Conservation (phyloP, 2,888 invertebrate genomes). For the Ctena decussata region DNA sequence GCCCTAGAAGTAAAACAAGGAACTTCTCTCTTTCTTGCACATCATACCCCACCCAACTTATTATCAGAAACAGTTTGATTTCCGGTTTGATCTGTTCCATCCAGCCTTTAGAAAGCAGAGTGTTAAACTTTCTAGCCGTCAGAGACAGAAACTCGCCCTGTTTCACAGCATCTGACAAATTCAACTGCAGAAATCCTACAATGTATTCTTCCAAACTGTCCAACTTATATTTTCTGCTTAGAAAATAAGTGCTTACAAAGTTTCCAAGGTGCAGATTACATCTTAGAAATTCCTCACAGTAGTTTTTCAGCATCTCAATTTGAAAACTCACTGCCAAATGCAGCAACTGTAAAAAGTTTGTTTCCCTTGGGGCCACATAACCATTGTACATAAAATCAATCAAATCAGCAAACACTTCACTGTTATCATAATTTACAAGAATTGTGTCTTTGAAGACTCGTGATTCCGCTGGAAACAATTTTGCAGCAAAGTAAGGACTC, state of each 20-base stretch:
- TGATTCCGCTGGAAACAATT: constrained; percentile 60
- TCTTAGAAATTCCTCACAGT: constrained; percentile 90
- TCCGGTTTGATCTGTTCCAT: constrained; percentile 80
- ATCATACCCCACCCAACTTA: constrained; percentile 81
- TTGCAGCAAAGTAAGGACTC: constrained; percentile 90
- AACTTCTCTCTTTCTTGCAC: constrained; percentile 88
- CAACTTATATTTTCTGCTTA: constrained; percentile 89
- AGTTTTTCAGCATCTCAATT: constrained; percentile 89
- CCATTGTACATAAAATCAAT: constrained; percentile 91
- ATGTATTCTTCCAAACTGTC: constrained; percentile 89
- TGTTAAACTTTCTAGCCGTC: constrained; percentile 73
- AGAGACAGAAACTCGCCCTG: constrained; percentile 78
- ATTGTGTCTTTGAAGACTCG: constrained; percentile 65
- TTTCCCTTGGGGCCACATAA: constrained; percentile 89
- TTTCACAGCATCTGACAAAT: constrained; percentile 79
- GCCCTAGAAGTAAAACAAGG: constrained; percentile 88
- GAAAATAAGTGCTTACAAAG: constrained; percentile 89
- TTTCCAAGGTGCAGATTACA: constrained; percentile 90
- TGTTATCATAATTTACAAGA: constrained; percentile 86
- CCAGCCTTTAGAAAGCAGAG: constrained; percentile 75
- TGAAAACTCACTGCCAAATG: constrained; percentile 90
- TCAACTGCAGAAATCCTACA: constrained; percentile 88
- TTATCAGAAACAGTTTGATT: constrained; percentile 79
- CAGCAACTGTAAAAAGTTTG: constrained; percentile 90
- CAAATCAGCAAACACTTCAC: constrained; percentile 89